Evolutionary conservation across 2,797 vertebrate species (phyloP), one percentile per base, ranked within the genome.

Genomic region (Hephaestus fuliginosus): DNA sequence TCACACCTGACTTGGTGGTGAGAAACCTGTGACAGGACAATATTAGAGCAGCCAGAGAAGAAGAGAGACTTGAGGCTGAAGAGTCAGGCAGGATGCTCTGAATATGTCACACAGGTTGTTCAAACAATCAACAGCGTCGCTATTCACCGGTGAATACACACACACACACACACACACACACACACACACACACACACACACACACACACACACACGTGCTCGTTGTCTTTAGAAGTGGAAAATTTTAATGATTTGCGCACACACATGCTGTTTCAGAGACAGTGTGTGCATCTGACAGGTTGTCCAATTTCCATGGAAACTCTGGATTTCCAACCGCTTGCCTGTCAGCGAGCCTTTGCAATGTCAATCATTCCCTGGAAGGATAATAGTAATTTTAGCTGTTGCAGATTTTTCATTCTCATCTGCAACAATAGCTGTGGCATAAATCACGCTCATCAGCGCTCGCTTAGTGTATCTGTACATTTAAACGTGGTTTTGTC

Each of bases 261-360:
- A 65, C 61, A 17, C 66, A 22, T 22, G 18, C 62, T 70, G 63
- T 70, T n/a, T 74, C 30, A 8, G 64, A 87, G 63, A 70, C 44
- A 0, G 36, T 52, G 60, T 58, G 17, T 46, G 28, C 9, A 14
- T 17, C 63, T 80, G 84, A 87, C 65, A 86, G 62, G 73, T 79
- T 76, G 76, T 87, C 76, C 70, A 82, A 86, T 91, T 87, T 89
- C 84, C 81, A 84, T 80, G 66, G 80, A 85, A 90, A 88, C 84
- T 74, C 64, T 7, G 25, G 62, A 67, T 86, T 82, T 87, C 74
- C 70, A 72, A 52, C 70, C 39, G 43, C 70, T 75, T 61, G 39
- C 57, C 74, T 82, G 69, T 87, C 76, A 68, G 22, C 3, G 70
- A 79, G 82, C 49, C 76, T 91, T 83, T 88, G 81, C 68, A 44